These are phyloP conservation scores for Manduca sexta DNA, from an alignment of 1,140 invertebrate species.

Conservation along the genomic window DNA sequence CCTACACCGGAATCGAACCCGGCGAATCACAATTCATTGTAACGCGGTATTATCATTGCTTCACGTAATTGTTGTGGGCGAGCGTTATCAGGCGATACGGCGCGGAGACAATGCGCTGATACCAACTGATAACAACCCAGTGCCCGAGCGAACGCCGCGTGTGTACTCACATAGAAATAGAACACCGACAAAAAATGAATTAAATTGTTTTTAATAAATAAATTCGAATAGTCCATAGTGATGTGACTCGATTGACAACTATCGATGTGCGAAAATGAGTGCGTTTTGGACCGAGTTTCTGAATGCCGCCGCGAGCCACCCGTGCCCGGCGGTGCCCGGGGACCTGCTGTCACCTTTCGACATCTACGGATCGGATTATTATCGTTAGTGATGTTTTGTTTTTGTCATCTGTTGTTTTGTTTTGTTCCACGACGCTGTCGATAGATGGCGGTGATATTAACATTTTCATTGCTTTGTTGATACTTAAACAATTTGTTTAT, in stretches of 20 bases:
- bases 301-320: slow-evolving; percentile 50
- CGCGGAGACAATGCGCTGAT: slow-evolving; percentile 22
- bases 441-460: background rate
- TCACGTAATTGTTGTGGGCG: slow-evolving; percentile 55
- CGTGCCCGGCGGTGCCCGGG: slow-evolving; percentile 46
- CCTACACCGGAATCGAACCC: background rate
- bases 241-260: slow-evolving; percentile 36
- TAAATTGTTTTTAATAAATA: background rate
- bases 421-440: background rate
- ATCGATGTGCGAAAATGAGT: slow-evolving; percentile 31
- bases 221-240: slow-evolving; percentile 19
- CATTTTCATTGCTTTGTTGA: no score
- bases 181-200: background rate
- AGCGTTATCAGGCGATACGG: slow-evolving; percentile 53
- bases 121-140: slow-evolving; percentile 43
- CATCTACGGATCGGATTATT: slow-evolving; percentile 28
- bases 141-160: slow-evolving; percentile 23
- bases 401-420: background rate
- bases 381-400: slow-evolving; percentile 33
- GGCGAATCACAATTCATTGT: background rate
- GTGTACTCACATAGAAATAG: slow-evolving; percentile 8
- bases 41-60: slow-evolving; percentile 35
- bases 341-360: slow-evolving; percentile 49
- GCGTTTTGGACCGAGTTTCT: slow-evolving; percentile 56
- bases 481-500: no score